These are phyloP conservation scores for Gymnocephalus cernua DNA, from an alignment of 2,113 vertebrate species.

Conservation along the genomic window DNA sequence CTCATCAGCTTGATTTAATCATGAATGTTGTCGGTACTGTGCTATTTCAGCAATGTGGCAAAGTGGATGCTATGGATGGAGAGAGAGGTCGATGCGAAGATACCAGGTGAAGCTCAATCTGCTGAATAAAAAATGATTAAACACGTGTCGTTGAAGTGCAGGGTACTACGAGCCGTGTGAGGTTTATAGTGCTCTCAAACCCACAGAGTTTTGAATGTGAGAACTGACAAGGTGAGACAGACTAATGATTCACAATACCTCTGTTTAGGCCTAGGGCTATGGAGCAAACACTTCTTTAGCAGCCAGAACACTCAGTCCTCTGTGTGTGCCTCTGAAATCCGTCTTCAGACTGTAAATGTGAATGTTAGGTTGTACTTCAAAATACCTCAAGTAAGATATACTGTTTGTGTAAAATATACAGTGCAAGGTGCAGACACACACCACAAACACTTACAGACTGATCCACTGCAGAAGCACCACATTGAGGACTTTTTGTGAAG, in stretches of 20 bases:
- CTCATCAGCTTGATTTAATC: constrained; percentile 38
- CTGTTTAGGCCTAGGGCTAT: background rate
- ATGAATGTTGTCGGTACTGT: constrained; percentile 8
- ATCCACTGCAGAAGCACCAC: background rate
- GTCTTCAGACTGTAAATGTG: background rate
- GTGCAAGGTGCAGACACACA: background rate
- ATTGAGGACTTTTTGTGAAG: too few species aligned
- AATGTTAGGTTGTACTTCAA: too few species aligned
- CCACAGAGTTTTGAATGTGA: background rate
- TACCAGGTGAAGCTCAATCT: background rate
- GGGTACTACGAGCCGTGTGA: background rate
- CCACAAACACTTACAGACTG: background rate
- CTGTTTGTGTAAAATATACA: background rate
- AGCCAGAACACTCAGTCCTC: background rate
- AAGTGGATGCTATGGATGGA: constrained; percentile 5
- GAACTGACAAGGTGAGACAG: background rate
- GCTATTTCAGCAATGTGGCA: constrained; percentile 21
- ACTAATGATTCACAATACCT: constrained; percentile 27
- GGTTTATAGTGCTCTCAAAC: background rate
- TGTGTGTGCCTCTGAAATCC: background rate
- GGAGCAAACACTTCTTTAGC: background rate
- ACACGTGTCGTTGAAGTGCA: background rate
- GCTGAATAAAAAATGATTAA: constrained; percentile 43
- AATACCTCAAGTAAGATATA: too few species aligned
- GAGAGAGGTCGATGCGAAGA: background rate